Conservation (phyloP, 2,797 vertebrate genomes). For the Gymnothorax reevesii region DNA sequence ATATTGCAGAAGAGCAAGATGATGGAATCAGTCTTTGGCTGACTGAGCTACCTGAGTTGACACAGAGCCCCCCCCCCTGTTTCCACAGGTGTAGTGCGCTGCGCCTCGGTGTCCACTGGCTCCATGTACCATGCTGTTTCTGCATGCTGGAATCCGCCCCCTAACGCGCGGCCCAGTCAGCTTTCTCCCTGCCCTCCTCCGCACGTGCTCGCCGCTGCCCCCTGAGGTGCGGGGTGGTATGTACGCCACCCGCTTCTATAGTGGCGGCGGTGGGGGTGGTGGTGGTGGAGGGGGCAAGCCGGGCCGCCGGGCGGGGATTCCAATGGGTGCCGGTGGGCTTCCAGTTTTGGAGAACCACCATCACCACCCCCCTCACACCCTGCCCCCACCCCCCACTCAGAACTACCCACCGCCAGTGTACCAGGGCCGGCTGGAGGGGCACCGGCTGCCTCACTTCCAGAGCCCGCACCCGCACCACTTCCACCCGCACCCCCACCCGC, state of each 20-base stretch:
- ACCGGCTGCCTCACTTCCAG: conserved; percentile 61
- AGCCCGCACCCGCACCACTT: conserved; percentile 56
- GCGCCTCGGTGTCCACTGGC: conserved; percentile 35
- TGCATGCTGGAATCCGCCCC: conserved; percentile 60
- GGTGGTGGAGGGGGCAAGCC: conserved; percentile 63
- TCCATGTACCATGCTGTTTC: conserved; percentile 66
- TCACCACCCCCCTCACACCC: conserved; percentile 51
- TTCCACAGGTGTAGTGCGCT: conserved; percentile 48
- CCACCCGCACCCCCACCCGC: conserved; percentile 52
- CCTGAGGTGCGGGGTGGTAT: conserved; percentile 51
- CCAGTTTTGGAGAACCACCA: conserved; percentile 63
- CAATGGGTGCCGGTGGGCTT: conserved; percentile 48
- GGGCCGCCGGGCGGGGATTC: conserved; percentile 60
- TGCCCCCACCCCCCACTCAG: conserved; percentile 52
- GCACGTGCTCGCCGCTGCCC: conserved; percentile 22
- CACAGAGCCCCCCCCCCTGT: not conserved
- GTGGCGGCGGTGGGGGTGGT: conserved; percentile 52
- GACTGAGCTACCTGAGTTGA: not conserved
- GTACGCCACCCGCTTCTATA: conserved; percentile 72
- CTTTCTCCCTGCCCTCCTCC: conserved; percentile 43
- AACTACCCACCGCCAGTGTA: conserved; percentile 58
- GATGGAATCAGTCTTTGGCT: not conserved
- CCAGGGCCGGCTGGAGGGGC: conserved; percentile 62
- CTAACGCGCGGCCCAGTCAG: conserved; percentile 60
- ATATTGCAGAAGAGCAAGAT: conserved; percentile 11